A percentile compares a stretch with the other conserved stretches of the same genome.
These are phyloP conservation scores for Griposia aprilina DNA, from an alignment of 2,888 invertebrate genomes.

Conservation along the genomic window DNA sequence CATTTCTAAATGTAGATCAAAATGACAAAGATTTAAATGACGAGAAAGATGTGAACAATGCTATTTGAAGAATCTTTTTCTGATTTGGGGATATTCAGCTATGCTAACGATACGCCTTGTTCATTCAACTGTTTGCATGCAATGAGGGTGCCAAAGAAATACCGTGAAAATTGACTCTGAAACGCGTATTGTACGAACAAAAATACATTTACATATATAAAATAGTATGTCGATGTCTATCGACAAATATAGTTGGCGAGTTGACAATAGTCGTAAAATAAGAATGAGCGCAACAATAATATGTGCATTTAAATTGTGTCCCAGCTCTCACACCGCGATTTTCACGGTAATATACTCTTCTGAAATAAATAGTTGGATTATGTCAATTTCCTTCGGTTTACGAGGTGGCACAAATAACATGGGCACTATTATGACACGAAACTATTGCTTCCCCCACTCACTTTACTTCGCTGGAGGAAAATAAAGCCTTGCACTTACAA, in stretches of 20 bases:
- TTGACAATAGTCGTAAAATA: conserved; percentile 68
- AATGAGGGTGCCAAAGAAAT: conserved; percentile 75
- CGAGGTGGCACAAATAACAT: conserved; percentile 52
- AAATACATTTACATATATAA: conserved; percentile 71
- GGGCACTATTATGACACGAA: conserved; percentile 42
- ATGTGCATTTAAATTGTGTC: conserved; percentile 66
- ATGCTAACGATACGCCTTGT: conserved; percentile 65
- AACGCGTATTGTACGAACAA: conserved; percentile 74
- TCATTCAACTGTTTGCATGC: conserved; percentile 72
- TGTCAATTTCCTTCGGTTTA: conserved; percentile 60
- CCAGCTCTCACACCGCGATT: conserved; percentile 53
- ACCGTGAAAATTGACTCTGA: conserved; percentile 81
- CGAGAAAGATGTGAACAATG: neutral
- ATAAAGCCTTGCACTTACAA: conserved; percentile 37
- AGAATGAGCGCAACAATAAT: conserved; percentile 66
- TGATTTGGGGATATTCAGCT: conserved; percentile 60
- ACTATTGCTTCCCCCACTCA: conserved; percentile 43
- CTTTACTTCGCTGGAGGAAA: conserved; percentile 31
- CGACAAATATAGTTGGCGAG: conserved; percentile 56
- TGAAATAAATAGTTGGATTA: conserved; percentile 58
- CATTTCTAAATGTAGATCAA: conserved; percentile 11
- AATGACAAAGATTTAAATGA: neutral
- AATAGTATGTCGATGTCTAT: conserved; percentile 65
- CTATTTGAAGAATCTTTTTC: neutral
- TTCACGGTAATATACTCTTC: conserved; percentile 55